Evolutionary conservation across 2,888 invertebrate species (phyloP).

Genomic region (Junonia oenone): DNA sequence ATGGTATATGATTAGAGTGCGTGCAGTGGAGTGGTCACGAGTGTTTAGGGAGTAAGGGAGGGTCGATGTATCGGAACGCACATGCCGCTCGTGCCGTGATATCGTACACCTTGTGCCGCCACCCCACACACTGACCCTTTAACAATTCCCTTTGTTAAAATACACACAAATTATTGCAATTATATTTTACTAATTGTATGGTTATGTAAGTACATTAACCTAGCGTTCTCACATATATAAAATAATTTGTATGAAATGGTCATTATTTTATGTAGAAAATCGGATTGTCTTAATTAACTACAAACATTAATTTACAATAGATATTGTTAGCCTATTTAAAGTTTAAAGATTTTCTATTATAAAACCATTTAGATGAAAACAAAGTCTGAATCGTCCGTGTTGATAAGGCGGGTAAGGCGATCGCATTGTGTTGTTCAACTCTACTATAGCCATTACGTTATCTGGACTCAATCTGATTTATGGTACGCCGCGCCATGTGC

Average conservation of each 20-base stretch:
- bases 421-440: constrained; percentile 8
- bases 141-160: constrained; percentile 37
- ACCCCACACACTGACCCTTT: constrained; percentile 62
- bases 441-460: constrained; percentile 26
- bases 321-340: neutral
- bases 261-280: neutral
- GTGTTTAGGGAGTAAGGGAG: constrained; percentile 41
- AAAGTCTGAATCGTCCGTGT: neutral
- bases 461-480: constrained; percentile 39
- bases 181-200: constrained; percentile 23
- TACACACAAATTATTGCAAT: constrained; percentile 36
- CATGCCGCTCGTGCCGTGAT: constrained; percentile 68
- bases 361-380: neutral
- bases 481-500: constrained; percentile 31
- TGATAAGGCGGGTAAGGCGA: constrained; percentile 14
- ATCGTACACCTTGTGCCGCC: constrained; percentile 76
- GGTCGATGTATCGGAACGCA: constrained; percentile 68
- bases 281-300: neutral
- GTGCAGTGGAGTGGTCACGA: constrained; percentile 45
- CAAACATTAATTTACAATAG: too few species aligned
- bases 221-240: neutral
- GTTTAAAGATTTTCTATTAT: neutral
- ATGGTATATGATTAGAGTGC: constrained; percentile 45
- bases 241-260: neutral
- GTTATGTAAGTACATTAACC: constrained; percentile 7